Evolutionary conservation across 2,888 invertebrate species (phyloP).

Genomic region (Oligia strigilis): DNA sequence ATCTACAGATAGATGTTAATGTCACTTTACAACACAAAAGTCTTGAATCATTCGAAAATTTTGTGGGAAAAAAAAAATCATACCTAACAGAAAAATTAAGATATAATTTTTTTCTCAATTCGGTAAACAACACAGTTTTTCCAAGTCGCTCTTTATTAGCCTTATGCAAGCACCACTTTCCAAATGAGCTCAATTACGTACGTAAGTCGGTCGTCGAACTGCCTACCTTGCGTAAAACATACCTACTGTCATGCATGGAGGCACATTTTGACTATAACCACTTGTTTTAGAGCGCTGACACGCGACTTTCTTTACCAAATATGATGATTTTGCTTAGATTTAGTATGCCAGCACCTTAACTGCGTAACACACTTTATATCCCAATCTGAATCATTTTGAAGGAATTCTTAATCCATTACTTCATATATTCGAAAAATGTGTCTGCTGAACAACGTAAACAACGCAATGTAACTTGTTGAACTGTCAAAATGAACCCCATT

Average conservation of each 20-base stretch:
- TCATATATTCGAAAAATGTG: no score
- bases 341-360: no score
- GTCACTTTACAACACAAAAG: neutral
- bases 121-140: constrained; percentile 7
- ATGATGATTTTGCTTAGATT: neutral
- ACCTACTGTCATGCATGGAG: constrained; percentile 49
- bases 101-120: neutral
- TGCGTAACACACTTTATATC: no score
- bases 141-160: constrained; percentile 4
- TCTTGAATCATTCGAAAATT: neutral
- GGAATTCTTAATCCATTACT: no score
- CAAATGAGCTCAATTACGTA: constrained; percentile 55
- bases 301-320: constrained; percentile 32
- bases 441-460: no score
- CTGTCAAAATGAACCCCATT: no score
- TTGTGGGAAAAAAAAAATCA: neutral
- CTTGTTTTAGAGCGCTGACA: constrained; percentile 26
- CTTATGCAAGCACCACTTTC: constrained; percentile 57
- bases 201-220: constrained; percentile 57
- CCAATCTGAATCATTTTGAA: no score
- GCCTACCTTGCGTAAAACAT: constrained; percentile 40
- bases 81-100: neutral
- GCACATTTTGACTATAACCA: constrained; percentile 39
- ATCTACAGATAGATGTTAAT: no score
- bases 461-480: no score